Evolutionary conservation across 2,888 invertebrate genomes (phyloP).

Genomic region (Drosophila sordidula): DNA sequence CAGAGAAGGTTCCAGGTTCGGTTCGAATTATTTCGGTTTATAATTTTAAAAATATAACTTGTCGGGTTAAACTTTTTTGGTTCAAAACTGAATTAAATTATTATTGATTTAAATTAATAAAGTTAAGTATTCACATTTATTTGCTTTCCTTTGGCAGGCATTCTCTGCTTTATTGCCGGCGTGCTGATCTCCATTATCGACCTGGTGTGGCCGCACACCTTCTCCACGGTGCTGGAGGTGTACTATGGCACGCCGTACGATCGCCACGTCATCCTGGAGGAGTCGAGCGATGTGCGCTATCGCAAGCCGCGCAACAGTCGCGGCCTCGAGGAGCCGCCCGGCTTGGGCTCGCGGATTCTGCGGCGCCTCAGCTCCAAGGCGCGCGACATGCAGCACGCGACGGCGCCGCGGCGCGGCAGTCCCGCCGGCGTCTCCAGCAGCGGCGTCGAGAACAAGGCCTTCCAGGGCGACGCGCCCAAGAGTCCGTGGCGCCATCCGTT

Average conservation of each 20-base stretch:
- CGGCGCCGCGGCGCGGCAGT: constrained; percentile 71
- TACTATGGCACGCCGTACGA: constrained; percentile 98
- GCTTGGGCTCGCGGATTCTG: constrained; percentile 89
- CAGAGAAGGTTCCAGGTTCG: too few species aligned
- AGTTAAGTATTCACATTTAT: neutral
- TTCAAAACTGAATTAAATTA: too few species aligned
- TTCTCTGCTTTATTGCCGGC: constrained; percentile 92
- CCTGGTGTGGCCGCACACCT: constrained; percentile 94
- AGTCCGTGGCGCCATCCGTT: constrained; percentile 91
- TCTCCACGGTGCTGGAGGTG: constrained; percentile 94
- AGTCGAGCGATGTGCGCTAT: constrained; percentile 90
- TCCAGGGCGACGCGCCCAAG: constrained; percentile 89
- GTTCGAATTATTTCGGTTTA: too few species aligned
- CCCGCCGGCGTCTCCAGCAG: constrained; percentile 84
- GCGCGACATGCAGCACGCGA: constrained; percentile 85
- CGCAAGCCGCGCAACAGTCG: constrained; percentile 87
- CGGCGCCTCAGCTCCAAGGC: constrained; percentile 91
- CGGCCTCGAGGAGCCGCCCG: constrained; percentile 87
- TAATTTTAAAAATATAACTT: too few species aligned
- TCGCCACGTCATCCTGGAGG: constrained; percentile 95
- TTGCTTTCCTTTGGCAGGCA: constrained; percentile 70
- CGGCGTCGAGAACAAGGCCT: constrained; percentile 90
- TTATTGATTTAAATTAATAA: too few species aligned
- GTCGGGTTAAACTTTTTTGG: too few species aligned
- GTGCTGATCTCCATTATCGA: constrained; percentile 93